These are phyloP conservation scores for Sebastes elongatus DNA, from an alignment of 2,797 vertebrate species.

Conservation along the genomic window DNA sequence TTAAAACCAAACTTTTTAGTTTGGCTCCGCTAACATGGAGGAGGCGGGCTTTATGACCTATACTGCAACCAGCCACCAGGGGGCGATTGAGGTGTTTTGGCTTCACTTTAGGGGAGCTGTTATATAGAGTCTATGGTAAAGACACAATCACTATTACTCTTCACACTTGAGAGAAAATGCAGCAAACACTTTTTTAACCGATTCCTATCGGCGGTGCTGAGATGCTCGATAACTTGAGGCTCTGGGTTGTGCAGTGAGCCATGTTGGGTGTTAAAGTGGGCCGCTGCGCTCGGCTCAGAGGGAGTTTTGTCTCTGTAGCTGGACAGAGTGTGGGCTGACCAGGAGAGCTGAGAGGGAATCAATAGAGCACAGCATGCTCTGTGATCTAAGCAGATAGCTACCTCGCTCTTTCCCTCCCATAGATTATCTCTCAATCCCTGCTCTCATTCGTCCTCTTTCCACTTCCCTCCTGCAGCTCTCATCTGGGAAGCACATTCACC, in stretches of 20 bases:
- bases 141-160: not conserved
- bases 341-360: conserved; percentile 58
- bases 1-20: not conserved
- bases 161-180: not conserved
- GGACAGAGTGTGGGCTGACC: conserved; percentile 54
- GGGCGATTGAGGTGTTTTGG: not conserved
- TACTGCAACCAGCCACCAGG: not conserved
- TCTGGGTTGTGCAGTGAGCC: conserved; percentile 4
- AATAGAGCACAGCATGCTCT: conserved; percentile 60
- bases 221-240: conserved; percentile 15
- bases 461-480: conserved; percentile 18
- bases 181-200: not conserved
- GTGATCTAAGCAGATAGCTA: conserved; percentile 72
- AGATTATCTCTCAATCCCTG: conserved; percentile 67
- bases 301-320: conserved; percentile 50
- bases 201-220: not conserved
- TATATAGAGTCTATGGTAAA: no score
- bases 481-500: conserved; percentile 23
- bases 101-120: not conserved
- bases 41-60: not conserved
- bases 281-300: conserved; percentile 27
- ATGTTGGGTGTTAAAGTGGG: conserved; percentile 21
- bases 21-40: not conserved
- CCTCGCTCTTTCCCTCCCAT: conserved; percentile 52
- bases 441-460: conserved; percentile 43